Conservation (phyloP, 2,113 vertebrate genomes). For the Alaudala cheleensis region DNA sequence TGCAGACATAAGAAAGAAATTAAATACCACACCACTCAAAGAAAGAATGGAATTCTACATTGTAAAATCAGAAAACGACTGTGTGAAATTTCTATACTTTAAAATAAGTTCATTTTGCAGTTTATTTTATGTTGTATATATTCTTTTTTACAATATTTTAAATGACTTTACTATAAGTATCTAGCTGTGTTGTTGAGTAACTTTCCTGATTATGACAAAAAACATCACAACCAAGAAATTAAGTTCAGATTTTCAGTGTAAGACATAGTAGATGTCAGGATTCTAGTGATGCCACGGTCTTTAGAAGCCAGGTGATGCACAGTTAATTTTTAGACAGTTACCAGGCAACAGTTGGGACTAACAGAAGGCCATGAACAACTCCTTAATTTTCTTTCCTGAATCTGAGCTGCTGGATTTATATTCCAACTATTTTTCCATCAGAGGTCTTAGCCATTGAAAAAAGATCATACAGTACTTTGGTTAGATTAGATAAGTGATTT, state of each 20-base stretch:
- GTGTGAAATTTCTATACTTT: neutral
- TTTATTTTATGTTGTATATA: neutral
- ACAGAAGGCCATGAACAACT: constrained; percentile 8
- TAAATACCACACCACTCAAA: neutral
- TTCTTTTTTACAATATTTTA: neutral
- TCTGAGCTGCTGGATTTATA: constrained; percentile 5
- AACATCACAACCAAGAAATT: neutral
- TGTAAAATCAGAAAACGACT: neutral
- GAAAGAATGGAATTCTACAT: neutral
- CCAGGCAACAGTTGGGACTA: constrained; percentile 54
- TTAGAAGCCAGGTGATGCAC: constrained; percentile 46
- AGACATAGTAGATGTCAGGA: neutral
- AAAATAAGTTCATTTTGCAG: neutral
- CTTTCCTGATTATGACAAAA: neutral
- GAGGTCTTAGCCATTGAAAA: neutral
- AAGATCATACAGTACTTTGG: neutral
- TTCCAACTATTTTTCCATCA: constrained; percentile 1
- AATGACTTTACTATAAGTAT: neutral
- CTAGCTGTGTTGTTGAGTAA: neutral
- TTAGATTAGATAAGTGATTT: constrained; percentile 21
- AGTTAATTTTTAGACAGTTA: constrained; percentile 62
- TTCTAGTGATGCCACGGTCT: neutral
- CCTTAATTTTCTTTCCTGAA: neutral
- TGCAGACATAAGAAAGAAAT: neutral
- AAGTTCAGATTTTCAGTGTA: neutral